These are phyloP conservation scores for Telmatherina bonti DNA, from an alignment of 2,797 vertebrate species.

Conservation along the genomic window DNA sequence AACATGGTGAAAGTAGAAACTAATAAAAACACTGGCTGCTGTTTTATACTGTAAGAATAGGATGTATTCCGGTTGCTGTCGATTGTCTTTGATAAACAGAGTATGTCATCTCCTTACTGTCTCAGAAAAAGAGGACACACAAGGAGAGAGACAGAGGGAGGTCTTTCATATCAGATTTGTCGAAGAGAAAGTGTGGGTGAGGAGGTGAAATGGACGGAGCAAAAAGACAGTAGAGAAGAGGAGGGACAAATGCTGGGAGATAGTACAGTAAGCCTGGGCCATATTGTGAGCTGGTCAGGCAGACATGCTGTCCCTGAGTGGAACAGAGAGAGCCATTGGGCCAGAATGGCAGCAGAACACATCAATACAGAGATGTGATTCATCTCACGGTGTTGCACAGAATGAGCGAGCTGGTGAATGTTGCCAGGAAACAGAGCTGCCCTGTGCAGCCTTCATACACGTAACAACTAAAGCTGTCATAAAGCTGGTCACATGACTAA, in stretches of 20 bases:
- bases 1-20: neutral
- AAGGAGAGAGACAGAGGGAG: constrained; percentile 47
- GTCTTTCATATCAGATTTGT: constrained; percentile 47
- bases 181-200: constrained; percentile 20
- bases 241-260: constrained; percentile 13
- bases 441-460: constrained; percentile 63
- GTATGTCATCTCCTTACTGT: constrained; percentile 15
- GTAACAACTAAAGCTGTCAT: constrained; percentile 41
- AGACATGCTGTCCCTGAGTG: constrained; percentile 26
- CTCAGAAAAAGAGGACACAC: constrained; percentile 41
- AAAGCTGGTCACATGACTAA: constrained; percentile 55
- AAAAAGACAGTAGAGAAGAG: constrained; percentile 9
- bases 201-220: constrained; percentile 21
- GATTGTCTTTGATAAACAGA: constrained; percentile 47
- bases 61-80: constrained; percentile 6
- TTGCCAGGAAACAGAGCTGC: constrained; percentile 77
- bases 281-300: constrained; percentile 23
- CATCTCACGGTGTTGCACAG: constrained; percentile 52
- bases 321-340: constrained; percentile 28
- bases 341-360: constrained; percentile 52
- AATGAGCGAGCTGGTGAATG: constrained; percentile 55
- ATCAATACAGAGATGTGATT: constrained; percentile 72
- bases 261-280: constrained; percentile 9
- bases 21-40: constrained; percentile 4
- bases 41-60: constrained; percentile 9